Base-by-base conservation (phyloP, 1,140 invertebrate species). In the Heterodera schachtii region DNA sequence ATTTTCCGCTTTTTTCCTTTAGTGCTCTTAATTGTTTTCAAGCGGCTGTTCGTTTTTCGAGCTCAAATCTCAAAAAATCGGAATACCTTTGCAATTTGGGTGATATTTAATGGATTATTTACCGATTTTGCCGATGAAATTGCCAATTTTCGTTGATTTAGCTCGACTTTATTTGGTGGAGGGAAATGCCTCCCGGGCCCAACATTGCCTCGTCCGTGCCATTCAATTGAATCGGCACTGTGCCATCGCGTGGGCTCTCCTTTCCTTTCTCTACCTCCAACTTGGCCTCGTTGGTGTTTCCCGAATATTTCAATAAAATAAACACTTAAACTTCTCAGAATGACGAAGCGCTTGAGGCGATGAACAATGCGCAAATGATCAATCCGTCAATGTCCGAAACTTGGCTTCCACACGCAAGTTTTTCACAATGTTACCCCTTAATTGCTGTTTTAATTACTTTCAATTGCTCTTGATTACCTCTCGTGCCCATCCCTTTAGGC, bases 201-300 rank as follows among this genome's bases (percentile, higher is more conserved):
- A 86, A 19, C 83, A 84, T 49, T 84, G 86, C 73, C 85, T 84
- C 44, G 86, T 84, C 64, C 83, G 83, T 44, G 82, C 83, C n/a
- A 84, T 84, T 19, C 86, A 84, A 41, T 64, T 87, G 81, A 84
- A 84, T 64, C 43, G 71, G 49, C 85, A 73, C 19, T 86, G 76
- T 52, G 83, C 70, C 46, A 76, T 21, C n/a, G 83, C 82, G 4
- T 84, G 83, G 83, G 84, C 81, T 49, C 47, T 83, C 13, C 64
- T 84, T 21, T 47, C 83, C 2, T 31, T 87, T 31, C 21, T 84
- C 43, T 84, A 84, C 69, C 19, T 87, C 7, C 73, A 73, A 46
- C 16, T 73, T 4, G 85, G 79, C 74, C 69, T 83, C 3, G 83
- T 84, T 7, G 79, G 85, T 44, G 66, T 82, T 82, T 81, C 31